Evolutionary conservation across 2,113 vertebrate species (phyloP).

Genomic region (Candoia aspera): DNA sequence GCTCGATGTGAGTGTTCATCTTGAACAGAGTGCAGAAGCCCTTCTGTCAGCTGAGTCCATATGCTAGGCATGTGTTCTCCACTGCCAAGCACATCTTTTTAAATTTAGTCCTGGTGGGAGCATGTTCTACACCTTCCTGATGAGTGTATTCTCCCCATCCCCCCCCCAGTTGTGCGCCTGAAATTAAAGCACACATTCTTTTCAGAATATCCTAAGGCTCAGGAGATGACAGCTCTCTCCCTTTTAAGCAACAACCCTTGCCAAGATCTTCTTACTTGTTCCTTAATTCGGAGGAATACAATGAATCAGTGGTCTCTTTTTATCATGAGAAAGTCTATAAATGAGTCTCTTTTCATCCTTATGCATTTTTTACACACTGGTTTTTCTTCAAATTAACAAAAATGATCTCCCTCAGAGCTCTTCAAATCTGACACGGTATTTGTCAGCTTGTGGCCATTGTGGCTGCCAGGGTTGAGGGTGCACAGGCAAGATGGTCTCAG

Average conservation of each 20-base stretch:
- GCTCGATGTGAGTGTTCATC: slow-evolving; percentile 73
- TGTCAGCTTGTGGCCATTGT: background rate
- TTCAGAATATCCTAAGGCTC: slow-evolving; percentile 49
- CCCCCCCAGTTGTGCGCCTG: slow-evolving; percentile 48
- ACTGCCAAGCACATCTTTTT: slow-evolving; percentile 75
- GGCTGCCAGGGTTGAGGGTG: background rate
- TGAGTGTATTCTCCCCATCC: background rate
- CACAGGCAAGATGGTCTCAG: background rate
- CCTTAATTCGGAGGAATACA: background rate
- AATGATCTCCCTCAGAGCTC: background rate
- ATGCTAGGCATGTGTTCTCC: slow-evolving; percentile 76
- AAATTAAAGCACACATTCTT: slow-evolving; percentile 69
- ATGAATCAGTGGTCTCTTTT: background rate
- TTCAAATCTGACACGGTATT: background rate
- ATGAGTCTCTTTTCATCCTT: background rate
- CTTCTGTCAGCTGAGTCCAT: slow-evolving; percentile 75
- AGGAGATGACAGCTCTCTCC: slow-evolving; percentile 50
- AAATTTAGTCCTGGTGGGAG: slow-evolving; percentile 79
- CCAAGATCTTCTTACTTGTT: background rate
- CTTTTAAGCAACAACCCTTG: background rate
- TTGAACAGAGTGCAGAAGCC: slow-evolving; percentile 72
- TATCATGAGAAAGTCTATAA: background rate
- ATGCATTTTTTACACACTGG: background rate
- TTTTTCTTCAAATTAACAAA: background rate
- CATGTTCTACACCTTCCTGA: slow-evolving; percentile 71